phyloP scores from a whole-genome alignment of 2,888 invertebrate species.

The Drosophila tanythrix region DNA sequence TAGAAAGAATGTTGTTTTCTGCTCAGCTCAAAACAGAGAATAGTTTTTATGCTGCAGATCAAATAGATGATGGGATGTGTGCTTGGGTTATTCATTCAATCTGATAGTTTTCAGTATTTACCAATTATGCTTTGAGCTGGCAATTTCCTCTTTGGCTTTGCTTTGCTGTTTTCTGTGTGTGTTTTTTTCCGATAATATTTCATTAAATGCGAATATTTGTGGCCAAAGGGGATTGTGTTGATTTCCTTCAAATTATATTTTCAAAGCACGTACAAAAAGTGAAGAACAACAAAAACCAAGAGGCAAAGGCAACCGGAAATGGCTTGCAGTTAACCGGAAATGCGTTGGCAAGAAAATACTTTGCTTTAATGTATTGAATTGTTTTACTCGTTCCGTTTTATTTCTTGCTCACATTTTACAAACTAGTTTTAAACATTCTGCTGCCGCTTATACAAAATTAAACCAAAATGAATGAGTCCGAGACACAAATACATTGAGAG shows the following conservation, averaged over 20 bases:
- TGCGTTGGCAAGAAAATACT: constrained; percentile 8
- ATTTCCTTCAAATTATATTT: background rate
- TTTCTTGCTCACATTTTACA: constrained; percentile 47
- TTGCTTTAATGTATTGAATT: constrained; percentile 26
- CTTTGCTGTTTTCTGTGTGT: background rate
- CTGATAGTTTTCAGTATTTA: background rate
- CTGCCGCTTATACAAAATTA: constrained; percentile 28
- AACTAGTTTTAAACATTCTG: constrained; percentile 54
- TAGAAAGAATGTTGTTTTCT: background rate
- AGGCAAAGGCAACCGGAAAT: constrained; percentile 7
- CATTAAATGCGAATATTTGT: background rate
- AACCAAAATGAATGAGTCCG: constrained; percentile 42
- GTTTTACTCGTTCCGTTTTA: constrained; percentile 45
- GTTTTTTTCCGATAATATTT: background rate
- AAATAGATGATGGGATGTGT: too few species aligned
- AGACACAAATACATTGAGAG: constrained; percentile 21
- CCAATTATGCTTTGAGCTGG: background rate
- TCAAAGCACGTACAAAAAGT: background rate
- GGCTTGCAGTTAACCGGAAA: constrained; percentile 16
- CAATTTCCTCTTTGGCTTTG: constrained; percentile 4
- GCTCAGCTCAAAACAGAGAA: background rate
- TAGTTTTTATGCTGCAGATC: background rate
- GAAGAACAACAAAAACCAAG: background rate
- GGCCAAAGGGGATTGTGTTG: background rate
- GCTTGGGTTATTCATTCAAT: background rate